Base-by-base conservation (phyloP, 2,113 vertebrate genomes). In the Heptranchias perlo region DNA sequence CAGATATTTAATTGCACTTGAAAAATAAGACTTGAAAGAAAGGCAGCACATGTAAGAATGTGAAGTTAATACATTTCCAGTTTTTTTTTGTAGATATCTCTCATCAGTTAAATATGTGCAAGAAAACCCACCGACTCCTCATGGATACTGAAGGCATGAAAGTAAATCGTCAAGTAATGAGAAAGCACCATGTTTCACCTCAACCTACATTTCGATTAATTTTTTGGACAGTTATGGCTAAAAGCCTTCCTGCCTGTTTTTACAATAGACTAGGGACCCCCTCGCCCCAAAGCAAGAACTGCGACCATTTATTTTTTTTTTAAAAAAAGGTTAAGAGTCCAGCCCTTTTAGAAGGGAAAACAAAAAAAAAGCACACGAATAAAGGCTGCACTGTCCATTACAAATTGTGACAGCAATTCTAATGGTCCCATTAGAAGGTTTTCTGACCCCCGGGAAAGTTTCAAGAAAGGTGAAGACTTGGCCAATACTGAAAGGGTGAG, bases 1-100 rank as follows among this genome's bases (percentile, higher is more conserved):
- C 23, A 67, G 65, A 69, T 69, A 94, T 95, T 73, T 95, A 95
- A 95, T 95, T 67, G 94, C 94, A 95, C 94, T 95, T 95, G 94
- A 73, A 95, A 95, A 95, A 69, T 95, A 95, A 95, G 64, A 95
- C 94, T 39, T 8, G 18, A 39, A 39, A 52, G 31, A 73, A 73
- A 95, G 94, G 94, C 94, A 95, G 44, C 64, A 67, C 39, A 95
- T 73, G 65, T 35, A 95, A 95, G 65, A 69, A 67, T 69, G 28
- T 44, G 39, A 94, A 62, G 62, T 95, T 69, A 95, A 95, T 69
- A 95, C 64, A 67, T 69, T 95, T 95, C 94, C 39, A 67, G n/a
- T n/a, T n/a, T n/a, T n/a, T n/a, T n/a, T n/a, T 39, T 13, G 23
- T 44, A 64, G 35, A 47, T 67, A 31, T 67, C 39, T 35, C 84